Evolutionary conservation across 1,140 invertebrate genomes (phyloP), one percentile per base, ranked within the genome.

Genomic region (Metopolophium dirhodum): DNA sequence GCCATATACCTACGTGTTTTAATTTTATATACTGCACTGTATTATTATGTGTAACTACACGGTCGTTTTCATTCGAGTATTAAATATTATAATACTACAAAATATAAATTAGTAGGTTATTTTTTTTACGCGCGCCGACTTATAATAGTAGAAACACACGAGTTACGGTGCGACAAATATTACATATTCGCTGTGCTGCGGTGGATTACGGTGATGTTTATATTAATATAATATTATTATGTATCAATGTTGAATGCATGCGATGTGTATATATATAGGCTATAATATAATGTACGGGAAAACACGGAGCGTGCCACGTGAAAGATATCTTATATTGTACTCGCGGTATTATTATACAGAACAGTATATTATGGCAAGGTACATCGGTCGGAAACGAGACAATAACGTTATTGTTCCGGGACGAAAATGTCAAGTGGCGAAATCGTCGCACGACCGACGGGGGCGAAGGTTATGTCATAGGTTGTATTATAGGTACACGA

Each of bases 381-480:
- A 85, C 23, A 86, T 45, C 11, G 85, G 85, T 47, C 23, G 85
- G 41, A 86, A 86, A 47, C 85, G 41, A 86, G 26, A 86, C 86
- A 87, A 87, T 49, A 47, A 49, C 30, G 26, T 87, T 51, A 87
- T 49, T 49, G 86, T 87, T 89, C 87, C 11, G n/a, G 87, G 41
- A 89, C n/a, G 47, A 89, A 89, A 89, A 89, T 89, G 51, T 89
- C n/a, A 54, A 54, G 22, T 54, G 87, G 35, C 4, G n/a, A 54
- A 89, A 89, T 54, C n/a, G 49, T 87, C 47, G 47, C 86, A 49
- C 49, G 87, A 54, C 49, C 85, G 18, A 37, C n/a, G 20, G 87
- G 83, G 87, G n/a, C 87, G 22, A 89, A 54, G n/a, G 87, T 89
- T 54, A 89, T 35, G 14, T 68, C n/a, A 68, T 77, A 68, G 61